These are phyloP conservation scores for Mormyrus lacerda DNA, from an alignment of 2,113 vertebrate genomes.

Conservation along the genomic window DNA sequence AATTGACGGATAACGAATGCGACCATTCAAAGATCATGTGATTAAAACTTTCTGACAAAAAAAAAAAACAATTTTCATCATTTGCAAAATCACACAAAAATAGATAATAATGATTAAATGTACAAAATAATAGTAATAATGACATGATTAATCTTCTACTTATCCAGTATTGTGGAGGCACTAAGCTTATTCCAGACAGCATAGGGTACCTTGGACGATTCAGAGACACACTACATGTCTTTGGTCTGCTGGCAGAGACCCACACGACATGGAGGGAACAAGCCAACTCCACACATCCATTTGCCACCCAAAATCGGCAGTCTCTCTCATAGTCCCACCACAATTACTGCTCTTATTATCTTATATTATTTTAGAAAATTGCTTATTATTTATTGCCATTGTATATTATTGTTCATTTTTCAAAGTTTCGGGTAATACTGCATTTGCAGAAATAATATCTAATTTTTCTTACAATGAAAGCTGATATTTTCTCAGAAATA, in stretches of 20 bases:
- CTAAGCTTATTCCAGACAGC: background rate
- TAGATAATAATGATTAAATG: background rate
- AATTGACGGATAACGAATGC: background rate
- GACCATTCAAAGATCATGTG: background rate
- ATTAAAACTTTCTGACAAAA: background rate
- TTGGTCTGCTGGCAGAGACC: background rate
- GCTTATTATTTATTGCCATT: background rate
- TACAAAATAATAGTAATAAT: background rate
- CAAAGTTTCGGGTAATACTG: background rate
- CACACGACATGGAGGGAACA: background rate
- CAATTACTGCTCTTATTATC: background rate
- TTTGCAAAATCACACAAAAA: background rate
- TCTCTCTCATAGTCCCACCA: background rate
- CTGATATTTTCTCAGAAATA: background rate
- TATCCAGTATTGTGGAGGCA: background rate
- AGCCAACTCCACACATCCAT: background rate
- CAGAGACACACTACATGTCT: background rate
- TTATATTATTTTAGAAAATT: background rate
- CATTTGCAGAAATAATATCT: background rate
- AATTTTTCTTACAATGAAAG: background rate
- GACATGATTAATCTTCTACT: background rate
- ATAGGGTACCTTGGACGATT: background rate
- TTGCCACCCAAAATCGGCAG: background rate
- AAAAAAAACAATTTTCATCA: background rate
- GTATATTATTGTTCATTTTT: background rate